Base-by-base conservation (phyloP, 2,113 vertebrate genomes). In the Megaceryle torquata region DNA sequence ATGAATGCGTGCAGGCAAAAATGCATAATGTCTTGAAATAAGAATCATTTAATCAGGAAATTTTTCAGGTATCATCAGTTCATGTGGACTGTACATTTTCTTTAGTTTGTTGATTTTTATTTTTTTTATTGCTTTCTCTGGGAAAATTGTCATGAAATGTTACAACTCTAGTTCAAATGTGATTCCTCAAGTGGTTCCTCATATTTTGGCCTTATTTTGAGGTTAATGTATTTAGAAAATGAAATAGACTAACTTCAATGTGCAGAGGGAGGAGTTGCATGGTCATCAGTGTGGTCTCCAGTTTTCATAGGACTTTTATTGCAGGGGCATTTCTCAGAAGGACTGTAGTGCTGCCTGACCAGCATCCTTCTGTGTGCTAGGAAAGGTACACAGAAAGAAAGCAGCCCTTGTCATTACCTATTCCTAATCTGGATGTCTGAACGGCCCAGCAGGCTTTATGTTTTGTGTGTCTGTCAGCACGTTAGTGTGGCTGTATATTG, bases 1-100 rank as follows among this genome's bases (percentile, higher is more conserved):
- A 91, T 90, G 51, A 94, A 93, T 88, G 85, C 91, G 59, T 6
- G 59, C 24, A 63, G 76, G 56, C 67, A 94, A 89, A 96, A 82
- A 24, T 59, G 18, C 33, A 79, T 85, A 87, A 91, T 75, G 53
- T 6, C 43, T 50, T 72, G 43, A 86, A 91, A 89, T 64, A 65
- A 80, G 67, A 79, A 72, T 92, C 15, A 46, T 80, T 87, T 84
- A 60, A 91, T 75, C 21, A 35, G 86, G 12, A 63, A 37, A 21
- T 33, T 74, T 59, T 61, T 77, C 51, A 72, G 78, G 3, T 91
- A 68, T 48, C 11, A 37, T 78, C 37, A 76, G 26, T 78, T 63
- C 33, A 37, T 6, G 21, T 25, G 3, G 44, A 63, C 63, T 82
- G 37, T 24, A 3, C 2, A 16, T 37, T 63, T 11, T 86, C 59